Percentiles rank a stretch among this genome's conserved stretches.
Conservation (phyloP, 2,113 vertebrate genomes). For the Lipophrys pholis region DNA sequence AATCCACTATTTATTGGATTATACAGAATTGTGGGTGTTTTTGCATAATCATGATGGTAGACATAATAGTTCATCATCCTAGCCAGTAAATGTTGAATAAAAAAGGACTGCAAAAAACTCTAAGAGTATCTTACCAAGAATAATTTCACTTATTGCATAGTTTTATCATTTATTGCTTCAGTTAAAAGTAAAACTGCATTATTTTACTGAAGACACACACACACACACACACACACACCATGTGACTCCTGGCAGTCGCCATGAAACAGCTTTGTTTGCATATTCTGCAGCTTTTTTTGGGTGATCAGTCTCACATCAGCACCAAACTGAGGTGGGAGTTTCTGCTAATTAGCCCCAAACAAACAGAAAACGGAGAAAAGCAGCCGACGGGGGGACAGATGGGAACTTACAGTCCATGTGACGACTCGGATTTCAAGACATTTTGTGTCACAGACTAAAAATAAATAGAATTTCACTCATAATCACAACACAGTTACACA, state of each 20-base stretch:
- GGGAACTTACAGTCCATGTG: constrained; percentile 12
- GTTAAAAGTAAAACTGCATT: constrained; percentile 2
- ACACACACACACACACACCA: constrained; percentile 16
- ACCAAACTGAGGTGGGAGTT: constrained; percentile 7
- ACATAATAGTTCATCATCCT: too few species aligned
- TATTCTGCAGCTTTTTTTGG: constrained; percentile 44
- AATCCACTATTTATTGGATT: too few species aligned
- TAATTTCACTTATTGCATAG: constrained; percentile 2
- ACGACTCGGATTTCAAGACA: constrained; percentile 15
- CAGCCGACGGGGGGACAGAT: constrained; percentile 31
- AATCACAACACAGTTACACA: neutral
- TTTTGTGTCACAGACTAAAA: constrained; percentile 12
- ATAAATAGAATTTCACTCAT: constrained; percentile 12
- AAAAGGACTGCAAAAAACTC: neutral
- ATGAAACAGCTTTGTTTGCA: constrained; percentile 21
- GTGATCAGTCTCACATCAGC: constrained; percentile 14
- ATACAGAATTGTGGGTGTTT: too few species aligned
- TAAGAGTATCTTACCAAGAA: neutral
- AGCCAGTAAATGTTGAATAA: too few species aligned
- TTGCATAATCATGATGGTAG: too few species aligned
- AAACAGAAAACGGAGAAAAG: constrained; percentile 37
- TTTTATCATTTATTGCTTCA: constrained; percentile 27
- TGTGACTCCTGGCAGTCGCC: neutral
- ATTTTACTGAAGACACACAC: constrained; percentile 11
- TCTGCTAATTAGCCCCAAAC: constrained; percentile 52